phyloP scores from a whole-genome alignment of 2,888 invertebrate species.

The Amorpha juglandis region DNA sequence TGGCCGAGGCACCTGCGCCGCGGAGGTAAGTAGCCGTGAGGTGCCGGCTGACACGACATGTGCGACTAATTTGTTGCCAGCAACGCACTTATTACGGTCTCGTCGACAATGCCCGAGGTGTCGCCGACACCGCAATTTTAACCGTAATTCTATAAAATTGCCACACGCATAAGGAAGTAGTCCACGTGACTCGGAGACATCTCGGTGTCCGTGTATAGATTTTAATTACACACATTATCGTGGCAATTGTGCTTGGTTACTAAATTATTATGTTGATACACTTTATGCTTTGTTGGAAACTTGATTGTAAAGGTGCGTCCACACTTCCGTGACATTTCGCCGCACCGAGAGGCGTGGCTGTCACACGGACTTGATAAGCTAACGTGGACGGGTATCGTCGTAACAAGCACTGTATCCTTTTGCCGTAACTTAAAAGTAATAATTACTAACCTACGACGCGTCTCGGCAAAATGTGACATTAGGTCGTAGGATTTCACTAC shows the following conservation, averaged over 20 bases:
- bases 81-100: conserved; percentile 74
- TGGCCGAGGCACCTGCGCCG: conserved; percentile 63
- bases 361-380: too few relatives aligned
- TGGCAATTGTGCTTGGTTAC: conserved; percentile 2
- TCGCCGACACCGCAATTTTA: conserved; percentile 72
- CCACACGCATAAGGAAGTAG: conserved; percentile 67
- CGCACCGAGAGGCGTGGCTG: too few relatives aligned
- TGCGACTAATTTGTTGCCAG: conserved; percentile 79
- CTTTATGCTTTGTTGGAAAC: neutral
- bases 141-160: conserved; percentile 75
- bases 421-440: too few relatives aligned
- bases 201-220: conserved; percentile 44
- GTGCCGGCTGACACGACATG: conserved; percentile 80
- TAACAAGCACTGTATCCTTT: too few relatives aligned
- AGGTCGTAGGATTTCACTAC: too few relatives aligned
- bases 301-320: too few relatives aligned
- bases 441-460: too few relatives aligned
- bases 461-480: too few relatives aligned
- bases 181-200: conserved; percentile 51
- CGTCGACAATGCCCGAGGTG: conserved; percentile 75
- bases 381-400: too few relatives aligned
- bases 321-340: too few relatives aligned
- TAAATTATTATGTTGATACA: neutral
- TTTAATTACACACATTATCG: conserved; percentile 24
- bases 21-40: conserved; percentile 56